phyloP scores from a whole-genome alignment of 2,888 invertebrate species.

The Cryptus armator region DNA sequence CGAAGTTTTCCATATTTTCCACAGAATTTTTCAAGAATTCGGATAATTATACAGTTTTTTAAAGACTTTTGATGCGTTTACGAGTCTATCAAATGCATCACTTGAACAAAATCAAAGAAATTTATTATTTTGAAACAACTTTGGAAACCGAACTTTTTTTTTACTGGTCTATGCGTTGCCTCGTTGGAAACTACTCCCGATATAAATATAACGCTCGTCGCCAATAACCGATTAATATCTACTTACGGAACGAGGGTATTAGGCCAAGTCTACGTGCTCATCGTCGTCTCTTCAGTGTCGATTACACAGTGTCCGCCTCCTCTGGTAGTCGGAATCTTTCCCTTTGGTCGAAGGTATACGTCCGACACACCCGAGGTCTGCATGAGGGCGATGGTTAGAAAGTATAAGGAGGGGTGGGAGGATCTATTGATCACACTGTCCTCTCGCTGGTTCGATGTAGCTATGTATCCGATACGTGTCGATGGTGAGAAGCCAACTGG shows the following conservation, averaged over 20 bases:
- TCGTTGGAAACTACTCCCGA: too few relatives aligned
- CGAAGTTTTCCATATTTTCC: too few relatives aligned
- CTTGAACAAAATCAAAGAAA: too few relatives aligned
- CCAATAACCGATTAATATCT: too few relatives aligned
- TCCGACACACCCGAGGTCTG: neutral
- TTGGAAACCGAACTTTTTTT: too few relatives aligned
- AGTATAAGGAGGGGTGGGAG: neutral
- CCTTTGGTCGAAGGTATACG: neutral
- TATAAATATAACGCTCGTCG: too few relatives aligned
- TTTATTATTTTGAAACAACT: too few relatives aligned
- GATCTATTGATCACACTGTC: slow-evolving; percentile 25
- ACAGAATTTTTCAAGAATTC: too few relatives aligned
- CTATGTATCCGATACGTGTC: slow-evolving; percentile 5
- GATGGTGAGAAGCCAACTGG: neutral
- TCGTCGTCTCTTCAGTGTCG: slow-evolving; percentile 12
- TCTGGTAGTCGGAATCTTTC: slow-evolving; percentile 4
- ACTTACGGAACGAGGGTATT: neutral
- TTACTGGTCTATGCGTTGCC: too few relatives aligned
- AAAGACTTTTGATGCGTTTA: too few relatives aligned
- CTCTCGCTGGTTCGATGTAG: slow-evolving; percentile 16
- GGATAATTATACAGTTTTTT: too few relatives aligned
- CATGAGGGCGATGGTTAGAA: neutral
- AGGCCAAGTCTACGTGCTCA: neutral
- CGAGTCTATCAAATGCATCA: too few relatives aligned
- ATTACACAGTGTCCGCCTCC: neutral